Conservation (phyloP, 2,888 invertebrate genomes). For the Caenorhabditis sp. region DNA sequence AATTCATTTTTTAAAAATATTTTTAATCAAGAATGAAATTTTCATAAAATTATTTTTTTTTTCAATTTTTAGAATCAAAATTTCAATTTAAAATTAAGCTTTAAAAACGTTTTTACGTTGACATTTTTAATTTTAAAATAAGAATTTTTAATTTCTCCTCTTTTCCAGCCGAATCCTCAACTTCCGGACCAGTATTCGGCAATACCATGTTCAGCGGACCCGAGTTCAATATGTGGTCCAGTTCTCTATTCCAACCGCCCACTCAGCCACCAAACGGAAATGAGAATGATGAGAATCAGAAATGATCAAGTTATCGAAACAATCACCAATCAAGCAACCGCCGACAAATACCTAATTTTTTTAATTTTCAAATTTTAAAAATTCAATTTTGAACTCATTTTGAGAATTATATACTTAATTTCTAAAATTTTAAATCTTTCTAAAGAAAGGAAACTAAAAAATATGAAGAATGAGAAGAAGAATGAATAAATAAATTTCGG, state of each 20-base stretch:
- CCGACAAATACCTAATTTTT: background rate
- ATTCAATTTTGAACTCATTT: too few species aligned
- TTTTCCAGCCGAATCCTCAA: conserved; percentile 23
- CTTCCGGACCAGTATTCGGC: conserved; percentile 32
- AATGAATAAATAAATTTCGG: too few species aligned
- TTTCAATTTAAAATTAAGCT: too few species aligned
- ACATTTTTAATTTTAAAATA: background rate
- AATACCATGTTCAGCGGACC: conserved; percentile 59
- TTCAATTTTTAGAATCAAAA: too few species aligned
- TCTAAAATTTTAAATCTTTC: background rate
- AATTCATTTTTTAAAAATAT: too few species aligned
- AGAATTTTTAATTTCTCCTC: background rate
- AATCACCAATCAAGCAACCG: background rate
- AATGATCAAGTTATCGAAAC: background rate
- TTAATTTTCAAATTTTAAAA: background rate
- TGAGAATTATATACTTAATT: too few species aligned
- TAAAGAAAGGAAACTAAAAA: too few species aligned
- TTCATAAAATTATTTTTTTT: too few species aligned
- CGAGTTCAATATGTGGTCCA: conserved; percentile 63
- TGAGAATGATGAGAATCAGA: conserved; percentile 16
- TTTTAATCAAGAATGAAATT: too few species aligned
- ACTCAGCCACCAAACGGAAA: conserved; percentile 14
- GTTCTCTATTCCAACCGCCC: conserved; percentile 41
- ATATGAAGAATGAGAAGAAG: too few species aligned
- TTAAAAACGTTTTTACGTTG: too few species aligned